Evolutionary conservation across 2,888 invertebrate genomes (phyloP).

Genomic region (Drosophila ezoana): DNA sequence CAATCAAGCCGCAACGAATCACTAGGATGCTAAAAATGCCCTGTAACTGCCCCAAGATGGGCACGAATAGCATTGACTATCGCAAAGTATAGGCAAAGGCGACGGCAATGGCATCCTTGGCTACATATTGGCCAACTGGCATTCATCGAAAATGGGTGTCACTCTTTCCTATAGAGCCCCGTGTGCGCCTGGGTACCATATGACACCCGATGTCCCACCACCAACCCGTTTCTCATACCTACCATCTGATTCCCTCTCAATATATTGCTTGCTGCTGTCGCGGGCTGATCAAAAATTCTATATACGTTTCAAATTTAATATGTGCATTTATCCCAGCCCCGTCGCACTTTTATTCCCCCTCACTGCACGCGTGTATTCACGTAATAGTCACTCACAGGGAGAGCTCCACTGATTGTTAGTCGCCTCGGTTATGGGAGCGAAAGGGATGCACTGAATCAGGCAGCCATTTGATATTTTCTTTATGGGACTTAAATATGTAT

Average conservation of each 20-base stretch:
- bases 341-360: slow-evolving; percentile 30
- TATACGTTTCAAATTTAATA: slow-evolving; percentile 82
- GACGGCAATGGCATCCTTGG: slow-evolving; percentile 35
- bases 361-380: slow-evolving; percentile 8
- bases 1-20: slow-evolving; percentile 48
- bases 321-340: slow-evolving; percentile 67
- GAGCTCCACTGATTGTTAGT: slow-evolving; percentile 33
- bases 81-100: slow-evolving; percentile 20
- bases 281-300: slow-evolving; percentile 81
- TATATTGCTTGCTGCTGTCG: slow-evolving; percentile 27
- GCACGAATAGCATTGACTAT: slow-evolving; percentile 8
- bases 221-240: slow-evolving; percentile 17
- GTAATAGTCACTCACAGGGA: slow-evolving; percentile 26
- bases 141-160: slow-evolving; percentile 43
- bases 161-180: slow-evolving; percentile 42
- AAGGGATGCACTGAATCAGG: slow-evolving; percentile 47
- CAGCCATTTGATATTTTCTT: slow-evolving; percentile 72
- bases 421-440: slow-evolving; percentile 12
- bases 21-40: slow-evolving; percentile 21
- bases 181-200: slow-evolving; percentile 36
- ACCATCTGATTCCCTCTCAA: slow-evolving; percentile 31
- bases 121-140: slow-evolving; percentile 9
- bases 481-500: slow-evolving; percentile 79
- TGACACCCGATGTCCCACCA: slow-evolving; percentile 40
- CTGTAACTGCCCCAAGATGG: slow-evolving; percentile 26